A percentile compares a stretch with the other conserved stretches of the same genome.
Evolutionary conservation across 1,140 invertebrate species (phyloP).

Genomic region (Nymphalis io): DNA sequence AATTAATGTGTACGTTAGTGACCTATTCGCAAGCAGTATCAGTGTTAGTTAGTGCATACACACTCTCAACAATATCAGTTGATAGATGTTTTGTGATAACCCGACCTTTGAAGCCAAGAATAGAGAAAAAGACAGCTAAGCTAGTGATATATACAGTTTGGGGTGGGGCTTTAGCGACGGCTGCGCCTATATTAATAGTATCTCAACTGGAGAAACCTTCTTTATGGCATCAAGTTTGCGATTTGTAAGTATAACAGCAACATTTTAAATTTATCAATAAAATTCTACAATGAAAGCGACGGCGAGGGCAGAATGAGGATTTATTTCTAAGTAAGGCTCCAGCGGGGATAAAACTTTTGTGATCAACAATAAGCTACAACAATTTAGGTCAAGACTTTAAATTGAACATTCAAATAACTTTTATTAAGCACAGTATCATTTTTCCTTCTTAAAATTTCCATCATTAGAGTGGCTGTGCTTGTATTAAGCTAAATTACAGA

Average conservation of each 20-base stretch:
- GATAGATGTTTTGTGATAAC: slow-evolving; percentile 94
- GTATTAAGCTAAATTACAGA: too few species aligned
- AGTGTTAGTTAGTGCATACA: slow-evolving; percentile 92
- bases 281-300: too few species aligned
- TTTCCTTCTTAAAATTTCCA: too few species aligned
- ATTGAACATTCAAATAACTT: too few species aligned
- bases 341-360: too few species aligned
- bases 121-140: slow-evolving; percentile 86
- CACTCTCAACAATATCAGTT: slow-evolving; percentile 91
- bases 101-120: slow-evolving; percentile 89
- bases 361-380: too few species aligned
- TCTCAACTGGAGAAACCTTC: slow-evolving; percentile 82
- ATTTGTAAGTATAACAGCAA: slow-evolving; percentile 81
- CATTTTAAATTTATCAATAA: background rate
- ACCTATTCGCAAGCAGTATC: slow-evolving; percentile 90
- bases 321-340: too few species aligned
- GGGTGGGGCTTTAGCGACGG: slow-evolving; percentile 89
- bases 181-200: slow-evolving; percentile 89
- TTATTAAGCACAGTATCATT: too few species aligned
- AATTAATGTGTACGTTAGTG: slow-evolving; percentile 87
- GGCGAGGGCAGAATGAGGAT: too few species aligned
- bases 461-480: too few species aligned
- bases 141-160: slow-evolving; percentile 88
- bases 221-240: slow-evolving; percentile 82
- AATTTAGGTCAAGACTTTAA: too few species aligned